Percentiles rank a stretch among this genome's conserved stretches.
Conservation (phyloP, 2,888 invertebrate genomes). For the Erebia epiphron region DNA sequence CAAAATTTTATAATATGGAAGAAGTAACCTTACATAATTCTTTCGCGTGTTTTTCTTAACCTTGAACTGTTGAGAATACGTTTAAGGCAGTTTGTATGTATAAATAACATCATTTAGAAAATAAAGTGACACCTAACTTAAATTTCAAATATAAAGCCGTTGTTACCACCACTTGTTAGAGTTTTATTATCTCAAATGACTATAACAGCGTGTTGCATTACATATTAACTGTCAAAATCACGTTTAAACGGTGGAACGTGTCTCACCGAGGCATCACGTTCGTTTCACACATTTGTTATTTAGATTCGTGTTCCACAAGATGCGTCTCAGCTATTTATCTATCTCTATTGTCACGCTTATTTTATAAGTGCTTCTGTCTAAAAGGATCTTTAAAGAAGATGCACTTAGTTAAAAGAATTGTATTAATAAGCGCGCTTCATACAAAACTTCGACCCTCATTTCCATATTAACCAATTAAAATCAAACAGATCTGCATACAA, state of each 20-base stretch:
- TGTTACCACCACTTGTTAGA: neutral
- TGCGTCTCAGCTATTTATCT: slow-evolving; percentile 25
- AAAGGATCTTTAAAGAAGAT: neutral
- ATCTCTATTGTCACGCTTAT: slow-evolving; percentile 11
- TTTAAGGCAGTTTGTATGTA: neutral
- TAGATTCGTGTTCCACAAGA: slow-evolving; percentile 27
- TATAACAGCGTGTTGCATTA: slow-evolving; percentile 15
- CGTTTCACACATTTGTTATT: slow-evolving; percentile 28
- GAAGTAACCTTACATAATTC: neutral
- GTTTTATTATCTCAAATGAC: slow-evolving; percentile 12
- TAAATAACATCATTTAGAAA: neutral
- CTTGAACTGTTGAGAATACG: neutral
- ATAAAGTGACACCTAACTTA: neutral
- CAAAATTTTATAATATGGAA: neutral
- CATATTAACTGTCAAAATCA: slow-evolving; percentile 23
- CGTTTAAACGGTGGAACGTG: slow-evolving; percentile 29
- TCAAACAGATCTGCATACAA: too few species aligned
- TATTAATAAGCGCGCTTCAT: too few species aligned
- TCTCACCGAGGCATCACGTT: slow-evolving; percentile 24
- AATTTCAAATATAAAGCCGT: neutral
- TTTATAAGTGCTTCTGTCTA: neutral
- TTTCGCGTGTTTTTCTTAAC: neutral
- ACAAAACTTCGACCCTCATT: too few species aligned
- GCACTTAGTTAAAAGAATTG: too few species aligned
- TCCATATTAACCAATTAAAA: too few species aligned